A percentile compares a stretch with the other conserved stretches of the same genome.
Evolutionary conservation across 2,113 vertebrate genomes (phyloP).

Genomic region (Climacteris rufus): DNA sequence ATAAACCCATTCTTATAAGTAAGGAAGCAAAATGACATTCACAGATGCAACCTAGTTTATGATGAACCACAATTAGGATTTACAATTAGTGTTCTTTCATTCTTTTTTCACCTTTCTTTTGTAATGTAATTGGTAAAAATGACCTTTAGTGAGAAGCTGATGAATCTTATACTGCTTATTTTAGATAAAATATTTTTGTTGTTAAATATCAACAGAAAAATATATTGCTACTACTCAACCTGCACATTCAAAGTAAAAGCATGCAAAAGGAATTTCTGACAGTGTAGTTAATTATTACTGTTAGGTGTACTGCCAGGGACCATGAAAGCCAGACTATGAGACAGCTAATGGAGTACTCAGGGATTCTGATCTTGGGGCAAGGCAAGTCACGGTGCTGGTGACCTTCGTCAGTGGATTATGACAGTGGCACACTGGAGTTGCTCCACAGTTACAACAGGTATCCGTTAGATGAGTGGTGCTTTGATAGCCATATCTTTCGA

Average conservation of each 20-base stretch:
- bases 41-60: neutral
- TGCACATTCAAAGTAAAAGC: neutral
- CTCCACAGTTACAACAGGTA: neutral
- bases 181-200: neutral
- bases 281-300: neutral
- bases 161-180: neutral
- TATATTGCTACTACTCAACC: neutral
- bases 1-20: neutral
- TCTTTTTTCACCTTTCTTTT: neutral
- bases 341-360: neutral
- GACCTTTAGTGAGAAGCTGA: neutral
- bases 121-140: conserved; percentile 12
- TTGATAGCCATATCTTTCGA: neutral
- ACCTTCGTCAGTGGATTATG: neutral
- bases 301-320: neutral
- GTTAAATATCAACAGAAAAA: neutral
- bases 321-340: neutral
- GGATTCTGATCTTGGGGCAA: neutral
- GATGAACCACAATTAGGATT: conserved; percentile 5
- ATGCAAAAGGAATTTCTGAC: neutral
- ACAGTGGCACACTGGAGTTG: neutral
- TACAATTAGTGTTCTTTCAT: neutral
- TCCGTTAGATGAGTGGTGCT: neutral
- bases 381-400: neutral
- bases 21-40: neutral